Conservation (phyloP, 2,113 vertebrate species). For the Nothocercus nigrocapillus region DNA sequence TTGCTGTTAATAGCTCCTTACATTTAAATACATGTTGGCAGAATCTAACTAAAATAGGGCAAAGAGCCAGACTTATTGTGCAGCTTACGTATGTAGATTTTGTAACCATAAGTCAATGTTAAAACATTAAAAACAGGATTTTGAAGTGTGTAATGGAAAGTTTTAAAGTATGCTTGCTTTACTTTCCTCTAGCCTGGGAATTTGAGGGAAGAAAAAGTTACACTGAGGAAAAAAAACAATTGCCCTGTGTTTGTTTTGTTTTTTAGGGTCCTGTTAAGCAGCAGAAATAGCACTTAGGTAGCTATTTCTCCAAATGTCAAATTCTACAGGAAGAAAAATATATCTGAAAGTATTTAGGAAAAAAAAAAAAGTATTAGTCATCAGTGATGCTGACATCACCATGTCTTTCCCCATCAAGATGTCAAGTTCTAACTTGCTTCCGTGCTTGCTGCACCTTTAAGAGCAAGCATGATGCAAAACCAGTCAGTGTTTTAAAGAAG, state of each 20-base stretch:
- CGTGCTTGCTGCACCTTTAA: not conserved
- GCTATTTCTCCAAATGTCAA: slow-evolving; percentile 9
- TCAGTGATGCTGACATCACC: slow-evolving; percentile 11
- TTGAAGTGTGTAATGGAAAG: slow-evolving; percentile 78
- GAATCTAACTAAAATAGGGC: slow-evolving; percentile 70
- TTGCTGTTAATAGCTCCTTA: slow-evolving; percentile 69
- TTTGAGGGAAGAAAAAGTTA: slow-evolving; percentile 56
- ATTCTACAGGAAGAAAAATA: slow-evolving; percentile 38
- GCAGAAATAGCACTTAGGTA: slow-evolving; percentile 18
- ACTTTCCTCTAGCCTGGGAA: slow-evolving; percentile 69
- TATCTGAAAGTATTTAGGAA: not conserved
- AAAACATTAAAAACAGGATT: slow-evolving; percentile 70
- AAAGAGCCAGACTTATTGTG: slow-evolving; percentile 65
- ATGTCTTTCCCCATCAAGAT: not conserved
- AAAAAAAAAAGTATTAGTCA: not conserved
- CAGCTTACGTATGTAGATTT: slow-evolving; percentile 57
- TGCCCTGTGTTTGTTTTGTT: not conserved
- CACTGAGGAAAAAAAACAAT: slow-evolving; percentile 14
- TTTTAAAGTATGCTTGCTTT: slow-evolving; percentile 66
- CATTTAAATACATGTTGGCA: slow-evolving; percentile 61
- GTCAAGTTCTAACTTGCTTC: slow-evolving; percentile 39
- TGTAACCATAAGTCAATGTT: slow-evolving; percentile 61
- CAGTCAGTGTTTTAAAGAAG: not conserved
- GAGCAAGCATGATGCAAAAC: not conserved
- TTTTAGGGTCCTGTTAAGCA: slow-evolving; percentile 43